Evolutionary conservation across 2,797 vertebrate genomes (phyloP).

Genomic region (Myotis planiceps): DNA sequence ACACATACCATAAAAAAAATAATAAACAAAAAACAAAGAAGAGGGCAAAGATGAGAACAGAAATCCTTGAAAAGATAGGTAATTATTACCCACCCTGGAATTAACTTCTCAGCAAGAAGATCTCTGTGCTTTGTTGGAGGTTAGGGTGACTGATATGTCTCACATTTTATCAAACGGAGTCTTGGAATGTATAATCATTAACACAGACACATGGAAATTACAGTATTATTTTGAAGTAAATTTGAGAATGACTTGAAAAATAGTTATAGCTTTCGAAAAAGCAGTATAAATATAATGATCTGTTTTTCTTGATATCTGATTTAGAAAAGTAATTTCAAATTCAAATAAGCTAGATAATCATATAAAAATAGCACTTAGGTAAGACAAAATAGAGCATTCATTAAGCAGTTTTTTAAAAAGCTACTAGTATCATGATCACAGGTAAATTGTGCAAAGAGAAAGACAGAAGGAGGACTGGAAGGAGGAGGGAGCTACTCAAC

Average conservation of each 20-base stretch:
- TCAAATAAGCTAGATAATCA: neutral
- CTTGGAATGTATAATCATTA: slow-evolving; percentile 42
- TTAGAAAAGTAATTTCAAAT: slow-evolving; percentile 24
- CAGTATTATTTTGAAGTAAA: slow-evolving; percentile 7
- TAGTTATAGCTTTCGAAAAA: slow-evolving; percentile 36
- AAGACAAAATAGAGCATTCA: slow-evolving; percentile 12
- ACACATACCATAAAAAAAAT: slow-evolving; percentile 36
- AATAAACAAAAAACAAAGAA: neutral
- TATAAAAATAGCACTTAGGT: neutral
- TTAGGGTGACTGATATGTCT: neutral
- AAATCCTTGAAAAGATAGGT: neutral
- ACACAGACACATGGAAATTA: neutral
- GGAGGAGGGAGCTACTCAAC: neutral
- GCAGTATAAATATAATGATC: neutral
- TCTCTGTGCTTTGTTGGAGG: slow-evolving; percentile 23
- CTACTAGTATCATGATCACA: neutral
- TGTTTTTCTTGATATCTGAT: slow-evolving; percentile 15
- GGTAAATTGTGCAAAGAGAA: neutral
- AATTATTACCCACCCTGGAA: slow-evolving; percentile 20
- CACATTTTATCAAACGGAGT: slow-evolving; percentile 31
- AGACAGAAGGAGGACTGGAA: neutral
- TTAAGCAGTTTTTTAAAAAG: slow-evolving; percentile 4
- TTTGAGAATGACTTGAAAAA: slow-evolving; percentile 22
- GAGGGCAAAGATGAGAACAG: slow-evolving; percentile 44
- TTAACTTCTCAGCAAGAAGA: slow-evolving; percentile 60